Percentiles rank a stretch among this genome's conserved stretches.
Evolutionary conservation across 2,113 vertebrate genomes (phyloP).

Genomic region (Archilochus colubris): DNA sequence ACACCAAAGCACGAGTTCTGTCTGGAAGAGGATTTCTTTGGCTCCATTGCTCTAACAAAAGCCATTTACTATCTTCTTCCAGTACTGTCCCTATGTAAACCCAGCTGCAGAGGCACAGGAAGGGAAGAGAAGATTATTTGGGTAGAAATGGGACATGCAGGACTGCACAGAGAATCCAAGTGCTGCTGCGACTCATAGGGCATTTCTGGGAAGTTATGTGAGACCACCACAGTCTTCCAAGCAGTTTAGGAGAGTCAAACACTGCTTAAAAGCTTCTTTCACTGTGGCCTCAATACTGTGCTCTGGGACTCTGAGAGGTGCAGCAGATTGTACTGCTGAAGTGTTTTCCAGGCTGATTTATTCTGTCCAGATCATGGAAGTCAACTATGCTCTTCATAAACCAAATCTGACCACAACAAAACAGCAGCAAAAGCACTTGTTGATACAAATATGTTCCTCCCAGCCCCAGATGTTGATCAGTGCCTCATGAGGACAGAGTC

Average conservation of each 20-base stretch:
- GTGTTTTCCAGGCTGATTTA: background rate
- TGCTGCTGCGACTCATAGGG: background rate
- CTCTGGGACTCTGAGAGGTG: background rate
- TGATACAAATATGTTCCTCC: background rate
- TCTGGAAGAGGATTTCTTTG: background rate
- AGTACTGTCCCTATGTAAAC: background rate
- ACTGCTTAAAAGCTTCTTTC: background rate
- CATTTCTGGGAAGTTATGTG: background rate
- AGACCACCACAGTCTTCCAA: background rate
- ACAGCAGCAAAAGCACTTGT: background rate
- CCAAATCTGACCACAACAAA: background rate
- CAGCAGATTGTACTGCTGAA: background rate
- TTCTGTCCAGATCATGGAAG: background rate
- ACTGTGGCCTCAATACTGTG: background rate
- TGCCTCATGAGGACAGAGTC: background rate
- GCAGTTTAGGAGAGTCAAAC: background rate
- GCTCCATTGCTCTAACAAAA: background rate
- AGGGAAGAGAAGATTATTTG: background rate
- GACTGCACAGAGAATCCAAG: background rate
- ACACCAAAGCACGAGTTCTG: background rate
- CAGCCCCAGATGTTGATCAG: background rate
- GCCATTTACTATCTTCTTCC: background rate
- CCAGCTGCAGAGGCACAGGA: background rate
- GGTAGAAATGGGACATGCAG: background rate
- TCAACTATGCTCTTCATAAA: background rate